phyloP scores from a whole-genome alignment of 2,113 vertebrate genomes.

The Eonycteris spelaea region DNA sequence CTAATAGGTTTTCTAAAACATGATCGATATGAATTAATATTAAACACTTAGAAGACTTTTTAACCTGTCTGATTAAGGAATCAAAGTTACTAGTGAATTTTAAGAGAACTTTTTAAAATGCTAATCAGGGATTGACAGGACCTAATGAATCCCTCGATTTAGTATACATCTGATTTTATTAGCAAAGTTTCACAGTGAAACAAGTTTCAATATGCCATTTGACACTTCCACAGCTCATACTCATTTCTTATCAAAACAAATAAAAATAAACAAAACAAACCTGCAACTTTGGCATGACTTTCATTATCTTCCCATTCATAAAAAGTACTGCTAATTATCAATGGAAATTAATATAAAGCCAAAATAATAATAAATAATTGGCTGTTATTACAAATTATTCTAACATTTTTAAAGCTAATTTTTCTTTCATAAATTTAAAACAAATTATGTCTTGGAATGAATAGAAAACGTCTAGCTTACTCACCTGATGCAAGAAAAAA shows the following conservation, averaged over 20 bases:
- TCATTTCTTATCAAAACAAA: conserved; percentile 12
- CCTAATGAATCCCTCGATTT: not conserved
- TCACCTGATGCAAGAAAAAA: conserved; percentile 6
- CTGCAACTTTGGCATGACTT: not conserved
- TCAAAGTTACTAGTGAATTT: conserved; percentile 23
- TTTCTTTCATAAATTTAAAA: conserved; percentile 46
- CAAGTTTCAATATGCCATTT: conserved; percentile 3
- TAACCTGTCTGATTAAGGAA: conserved; percentile 29
- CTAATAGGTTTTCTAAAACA: not conserved
- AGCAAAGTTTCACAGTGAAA: conserved; percentile 48
- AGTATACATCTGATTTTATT: not conserved
- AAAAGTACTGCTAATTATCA: not conserved
- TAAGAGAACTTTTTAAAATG: conserved; percentile 3
- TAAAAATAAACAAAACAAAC: not conserved
- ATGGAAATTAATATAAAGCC: not conserved
- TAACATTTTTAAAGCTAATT: conserved; percentile 22
- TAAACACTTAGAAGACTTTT: not conserved
- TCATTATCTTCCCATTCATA: conserved; percentile 23
- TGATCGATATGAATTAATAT: conserved; percentile 2
- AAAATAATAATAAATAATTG: conserved; percentile 9
- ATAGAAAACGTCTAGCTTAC: conserved; percentile 24
- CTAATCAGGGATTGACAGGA: not conserved
- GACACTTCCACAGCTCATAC: conserved; percentile 22
- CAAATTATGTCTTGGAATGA: not conserved
- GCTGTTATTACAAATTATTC: conserved; percentile 12